Conservation (phyloP, 2,113 vertebrate genomes). For the Antennarius striatus region DNA sequence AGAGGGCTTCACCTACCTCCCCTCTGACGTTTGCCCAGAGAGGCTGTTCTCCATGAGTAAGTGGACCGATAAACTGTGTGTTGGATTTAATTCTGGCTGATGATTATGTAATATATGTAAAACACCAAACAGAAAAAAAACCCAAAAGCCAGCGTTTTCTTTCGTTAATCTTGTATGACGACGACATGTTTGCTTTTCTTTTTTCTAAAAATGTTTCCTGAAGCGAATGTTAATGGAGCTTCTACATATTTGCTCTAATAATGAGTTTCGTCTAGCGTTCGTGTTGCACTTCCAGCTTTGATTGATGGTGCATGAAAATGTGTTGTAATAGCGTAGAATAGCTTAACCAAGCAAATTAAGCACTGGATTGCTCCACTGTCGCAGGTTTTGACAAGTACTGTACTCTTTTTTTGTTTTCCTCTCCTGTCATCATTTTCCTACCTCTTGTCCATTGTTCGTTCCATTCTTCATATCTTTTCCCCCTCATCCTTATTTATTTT, state of each 20-base stretch:
- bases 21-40: conserved; percentile 89
- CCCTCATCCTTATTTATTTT: neutral
- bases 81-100: neutral
- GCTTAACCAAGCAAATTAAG: neutral
- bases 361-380: neutral
- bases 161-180: neutral
- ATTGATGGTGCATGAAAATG: conserved; percentile 27
- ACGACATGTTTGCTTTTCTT: neutral
- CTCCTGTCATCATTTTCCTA: neutral
- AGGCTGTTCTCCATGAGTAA: conserved; percentile 96
- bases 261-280: conserved; percentile 1
- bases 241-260: conserved; percentile 17
- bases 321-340: conserved; percentile 12
- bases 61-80: conserved; percentile 58
- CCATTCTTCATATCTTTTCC: conserved; percentile 1
- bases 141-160: neutral
- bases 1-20: conserved; percentile 90
- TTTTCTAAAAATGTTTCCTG: neutral
- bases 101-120: neutral
- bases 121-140: neutral
- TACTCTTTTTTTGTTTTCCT: neutral
- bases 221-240: neutral
- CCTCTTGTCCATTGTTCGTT: neutral
- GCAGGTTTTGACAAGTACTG: neutral
- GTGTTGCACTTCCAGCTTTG: conserved; percentile 16